These are phyloP conservation scores for Microctenopoma lineatum DNA, from an alignment of 2,797 vertebrate genomes.

Conservation along the genomic window DNA sequence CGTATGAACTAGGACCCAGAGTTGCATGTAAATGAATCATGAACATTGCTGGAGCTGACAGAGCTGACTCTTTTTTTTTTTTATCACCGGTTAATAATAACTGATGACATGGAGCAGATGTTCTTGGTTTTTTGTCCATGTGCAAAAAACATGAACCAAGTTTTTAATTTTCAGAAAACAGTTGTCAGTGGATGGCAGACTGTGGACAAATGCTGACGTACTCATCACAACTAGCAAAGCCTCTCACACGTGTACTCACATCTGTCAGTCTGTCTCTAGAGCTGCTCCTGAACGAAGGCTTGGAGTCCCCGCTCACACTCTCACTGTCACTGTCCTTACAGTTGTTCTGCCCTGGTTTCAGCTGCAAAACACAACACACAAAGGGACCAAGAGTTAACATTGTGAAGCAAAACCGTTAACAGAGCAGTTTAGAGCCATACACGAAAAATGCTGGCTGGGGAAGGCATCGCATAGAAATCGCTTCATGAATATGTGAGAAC, in stretches of 20 bases:
- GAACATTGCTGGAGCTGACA: background rate
- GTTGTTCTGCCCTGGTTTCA: constrained; percentile 92
- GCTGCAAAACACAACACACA: constrained; percentile 80
- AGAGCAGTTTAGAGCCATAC: constrained; percentile 44
- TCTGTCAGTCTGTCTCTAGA: constrained; percentile 93
- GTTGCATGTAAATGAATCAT: background rate
- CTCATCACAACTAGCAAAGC: background rate
- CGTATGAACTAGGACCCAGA: background rate
- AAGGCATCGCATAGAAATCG: constrained; percentile 50
- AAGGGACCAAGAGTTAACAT: constrained; percentile 47
- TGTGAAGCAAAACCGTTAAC: constrained; percentile 46
- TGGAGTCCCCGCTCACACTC: constrained; percentile 88
- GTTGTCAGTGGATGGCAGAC: background rate
- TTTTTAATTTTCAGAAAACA: background rate
- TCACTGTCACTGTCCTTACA: constrained; percentile 94
- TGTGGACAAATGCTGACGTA: background rate
- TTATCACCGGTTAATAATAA: background rate
- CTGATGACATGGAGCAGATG: background rate
- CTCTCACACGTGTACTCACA: constrained; percentile 78
- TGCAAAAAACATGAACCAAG: background rate
- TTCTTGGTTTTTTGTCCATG: background rate
- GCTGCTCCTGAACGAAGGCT: constrained; percentile 90
- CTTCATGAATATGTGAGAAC: constrained; percentile 74
- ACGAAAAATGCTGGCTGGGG: constrained; percentile 34
- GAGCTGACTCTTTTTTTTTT: background rate